Conservation (phyloP, 2,113 vertebrate species). For the Etheostoma cragini region DNA sequence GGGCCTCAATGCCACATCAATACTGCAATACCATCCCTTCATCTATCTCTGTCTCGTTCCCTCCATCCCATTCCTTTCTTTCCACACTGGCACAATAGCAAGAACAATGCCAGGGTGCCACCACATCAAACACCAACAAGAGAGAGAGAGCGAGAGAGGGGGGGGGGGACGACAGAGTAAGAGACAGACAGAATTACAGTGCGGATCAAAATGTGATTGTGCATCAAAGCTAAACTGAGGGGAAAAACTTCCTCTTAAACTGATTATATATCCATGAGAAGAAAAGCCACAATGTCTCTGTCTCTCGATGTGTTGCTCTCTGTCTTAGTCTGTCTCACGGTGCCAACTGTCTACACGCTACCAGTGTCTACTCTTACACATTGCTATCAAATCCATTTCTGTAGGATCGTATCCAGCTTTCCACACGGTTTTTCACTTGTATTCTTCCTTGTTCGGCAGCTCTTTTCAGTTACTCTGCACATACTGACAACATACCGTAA, state of each 20-base stretch:
- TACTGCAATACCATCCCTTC: constrained; percentile 74
- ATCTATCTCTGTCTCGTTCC: constrained; percentile 75
- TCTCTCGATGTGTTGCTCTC: constrained; percentile 53
- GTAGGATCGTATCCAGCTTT: constrained; percentile 51
- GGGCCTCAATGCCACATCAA: constrained; percentile 81
- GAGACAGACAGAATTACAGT: constrained; percentile 75
- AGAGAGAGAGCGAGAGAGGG: constrained; percentile 19
- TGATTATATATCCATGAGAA: constrained; percentile 83
- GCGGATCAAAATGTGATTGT: constrained; percentile 80
- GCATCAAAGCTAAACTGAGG: constrained; percentile 79
- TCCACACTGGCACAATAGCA: constrained; percentile 78
- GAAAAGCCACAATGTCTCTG: constrained; percentile 74
- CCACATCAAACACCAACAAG: constrained; percentile 77
- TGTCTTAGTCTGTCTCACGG: constrained; percentile 67
- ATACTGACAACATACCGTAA: constrained; percentile 2
- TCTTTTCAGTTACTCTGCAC: constrained; percentile 15
- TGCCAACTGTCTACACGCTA: constrained; percentile 82
- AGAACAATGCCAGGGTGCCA: constrained; percentile 78
- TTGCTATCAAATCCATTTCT: constrained; percentile 74
- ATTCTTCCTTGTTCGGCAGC: constrained; percentile 7
- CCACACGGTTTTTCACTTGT: constrained; percentile 30
- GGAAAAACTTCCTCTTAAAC: constrained; percentile 82
- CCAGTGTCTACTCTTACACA: constrained; percentile 77
- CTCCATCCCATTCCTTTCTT: constrained; percentile 49
- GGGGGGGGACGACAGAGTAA: constrained; percentile 37